Percentiles rank a stretch among this genome's conserved stretches.
Conservation (phyloP, 2,113 vertebrate species). For the Willisornis vidua region DNA sequence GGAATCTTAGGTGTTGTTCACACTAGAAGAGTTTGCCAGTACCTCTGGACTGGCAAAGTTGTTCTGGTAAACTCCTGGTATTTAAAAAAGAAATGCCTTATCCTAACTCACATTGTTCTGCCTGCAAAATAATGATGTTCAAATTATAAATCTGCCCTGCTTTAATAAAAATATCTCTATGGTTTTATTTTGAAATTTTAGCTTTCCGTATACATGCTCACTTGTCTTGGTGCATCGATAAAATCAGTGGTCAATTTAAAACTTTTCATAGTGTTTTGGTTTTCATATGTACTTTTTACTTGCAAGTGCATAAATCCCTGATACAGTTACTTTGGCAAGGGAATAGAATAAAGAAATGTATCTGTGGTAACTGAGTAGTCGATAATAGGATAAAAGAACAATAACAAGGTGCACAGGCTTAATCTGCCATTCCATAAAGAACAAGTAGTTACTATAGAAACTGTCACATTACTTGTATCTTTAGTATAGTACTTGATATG, state of each 20-base stretch:
- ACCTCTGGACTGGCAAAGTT: neutral
- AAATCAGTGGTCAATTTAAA: neutral
- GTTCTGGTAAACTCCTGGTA: neutral
- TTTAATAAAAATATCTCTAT: neutral
- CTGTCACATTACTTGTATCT: constrained; percentile 36
- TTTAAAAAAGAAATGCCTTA: neutral
- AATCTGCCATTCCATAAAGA: constrained; percentile 51
- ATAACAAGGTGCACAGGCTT: constrained; percentile 46
- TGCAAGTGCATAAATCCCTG: neutral
- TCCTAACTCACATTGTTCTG: neutral
- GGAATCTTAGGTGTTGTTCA: neutral
- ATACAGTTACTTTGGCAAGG: neutral
- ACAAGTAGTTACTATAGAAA: constrained; percentile 67
- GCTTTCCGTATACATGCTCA: neutral
- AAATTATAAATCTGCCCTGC: neutral
- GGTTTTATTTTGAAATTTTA: neutral
- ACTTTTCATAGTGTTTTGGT: neutral
- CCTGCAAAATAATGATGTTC: neutral
- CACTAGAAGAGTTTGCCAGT: neutral
- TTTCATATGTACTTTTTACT: neutral
- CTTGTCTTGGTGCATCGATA: neutral
- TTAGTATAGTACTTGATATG: neutral
- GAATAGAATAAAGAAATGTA: neutral
- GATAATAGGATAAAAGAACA: constrained; percentile 49
- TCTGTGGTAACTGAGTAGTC: constrained; percentile 27